Conservation (phyloP, 1,140 invertebrate genomes). For the Pogonognathellus flavescens region DNA sequence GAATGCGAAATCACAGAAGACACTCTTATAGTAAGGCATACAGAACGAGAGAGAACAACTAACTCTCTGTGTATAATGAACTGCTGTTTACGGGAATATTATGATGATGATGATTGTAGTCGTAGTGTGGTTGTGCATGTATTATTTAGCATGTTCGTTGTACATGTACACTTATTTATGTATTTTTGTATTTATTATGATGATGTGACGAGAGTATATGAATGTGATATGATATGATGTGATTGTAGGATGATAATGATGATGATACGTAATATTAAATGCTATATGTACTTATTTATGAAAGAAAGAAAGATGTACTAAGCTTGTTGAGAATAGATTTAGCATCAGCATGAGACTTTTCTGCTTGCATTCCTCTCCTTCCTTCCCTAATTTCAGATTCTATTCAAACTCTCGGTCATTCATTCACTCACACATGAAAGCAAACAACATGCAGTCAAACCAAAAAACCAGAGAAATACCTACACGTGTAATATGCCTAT, state of each 20-base stretch:
- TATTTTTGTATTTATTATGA: too few relatives aligned
- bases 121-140: too few relatives aligned
- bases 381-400: slow-evolving; percentile 38
- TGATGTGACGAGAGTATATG: not conserved
- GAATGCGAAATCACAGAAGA: not conserved
- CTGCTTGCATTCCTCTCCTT: slow-evolving; percentile 39
- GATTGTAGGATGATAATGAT: slow-evolving; percentile 1
- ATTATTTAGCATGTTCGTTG: too few relatives aligned
- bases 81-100: too few relatives aligned
- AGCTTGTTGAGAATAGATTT: slow-evolving; percentile 45
- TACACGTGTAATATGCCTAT: not conserved
- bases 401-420: slow-evolving; percentile 16
- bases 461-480: too few relatives aligned
- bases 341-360: slow-evolving; percentile 45
- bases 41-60: too few relatives aligned
- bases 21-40: too few relatives aligned
- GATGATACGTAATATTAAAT: slow-evolving; percentile 45
- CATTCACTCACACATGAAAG: slow-evolving; percentile 35
- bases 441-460: not conserved
- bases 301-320: slow-evolving; percentile 31
- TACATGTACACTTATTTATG: too few relatives aligned
- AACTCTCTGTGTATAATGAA: too few relatives aligned
- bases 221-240: slow-evolving; percentile 13
- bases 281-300: slow-evolving; percentile 13
- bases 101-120: too few relatives aligned